Percentiles rank a stretch among this genome's conserved stretches.
Evolutionary conservation across 2,888 invertebrate species (phyloP).

Genomic region (Oconnorella tubifera): DNA sequence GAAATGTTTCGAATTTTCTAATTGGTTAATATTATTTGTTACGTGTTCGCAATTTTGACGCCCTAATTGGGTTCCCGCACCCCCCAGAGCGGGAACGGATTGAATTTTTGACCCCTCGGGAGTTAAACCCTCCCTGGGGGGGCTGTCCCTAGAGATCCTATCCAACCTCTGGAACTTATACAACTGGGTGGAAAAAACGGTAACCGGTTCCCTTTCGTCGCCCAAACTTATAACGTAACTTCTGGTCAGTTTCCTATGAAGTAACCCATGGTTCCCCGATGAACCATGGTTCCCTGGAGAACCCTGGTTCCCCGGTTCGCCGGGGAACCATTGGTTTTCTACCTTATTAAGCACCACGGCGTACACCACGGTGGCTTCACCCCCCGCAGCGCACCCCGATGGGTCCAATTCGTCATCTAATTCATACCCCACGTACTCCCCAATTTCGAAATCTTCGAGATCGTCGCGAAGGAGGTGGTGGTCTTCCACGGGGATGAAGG

Average conservation of each 20-base stretch:
- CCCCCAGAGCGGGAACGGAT: too few relatives aligned
- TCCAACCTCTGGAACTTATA: constrained; percentile 39
- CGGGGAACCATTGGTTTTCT: constrained; percentile 2
- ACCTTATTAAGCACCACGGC: constrained; percentile 35
- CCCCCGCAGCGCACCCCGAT: constrained; percentile 15
- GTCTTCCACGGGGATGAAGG: constrained; percentile 38
- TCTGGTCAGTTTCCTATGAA: constrained; percentile 16
- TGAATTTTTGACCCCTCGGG: too few relatives aligned
- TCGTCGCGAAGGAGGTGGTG: constrained; percentile 39
- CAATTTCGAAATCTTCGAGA: constrained; percentile 32
- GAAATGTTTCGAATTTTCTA: too few relatives aligned
- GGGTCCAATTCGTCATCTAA: constrained; percentile 31
- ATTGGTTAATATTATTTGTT: too few relatives aligned
- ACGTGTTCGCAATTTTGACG: too few relatives aligned
- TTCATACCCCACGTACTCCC: constrained; percentile 39
- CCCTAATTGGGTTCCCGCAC: too few relatives aligned
- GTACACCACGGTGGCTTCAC: constrained; percentile 34
- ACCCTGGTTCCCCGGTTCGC: background rate
- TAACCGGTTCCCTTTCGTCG: constrained; percentile 31
- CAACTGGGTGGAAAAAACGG: constrained; percentile 34
- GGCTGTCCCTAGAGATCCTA: constrained; percentile 1
- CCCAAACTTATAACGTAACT: constrained; percentile 36
- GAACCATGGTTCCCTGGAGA: background rate
- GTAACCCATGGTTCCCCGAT: constrained; percentile 2
- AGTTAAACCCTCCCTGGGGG: too few relatives aligned